These are phyloP conservation scores for Gymnoscelis rufifasciata DNA, from an alignment of 2,888 invertebrate species.

Conservation along the genomic window DNA sequence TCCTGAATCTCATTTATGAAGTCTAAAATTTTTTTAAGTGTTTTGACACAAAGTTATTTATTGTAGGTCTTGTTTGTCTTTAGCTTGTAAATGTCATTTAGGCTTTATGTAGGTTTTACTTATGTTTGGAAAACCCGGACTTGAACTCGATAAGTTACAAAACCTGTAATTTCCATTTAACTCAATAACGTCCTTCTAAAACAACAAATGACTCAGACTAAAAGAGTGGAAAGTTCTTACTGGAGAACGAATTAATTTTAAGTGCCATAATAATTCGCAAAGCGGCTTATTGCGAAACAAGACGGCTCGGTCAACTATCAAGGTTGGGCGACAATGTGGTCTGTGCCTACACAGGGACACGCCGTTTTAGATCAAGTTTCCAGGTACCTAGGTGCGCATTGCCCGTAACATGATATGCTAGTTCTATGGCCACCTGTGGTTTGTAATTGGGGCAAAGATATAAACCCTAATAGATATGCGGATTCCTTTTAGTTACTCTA, in stretches of 20 bases:
- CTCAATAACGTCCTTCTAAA: no score
- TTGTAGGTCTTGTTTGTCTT: no score
- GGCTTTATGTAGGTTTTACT: no score
- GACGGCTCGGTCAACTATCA: conserved; percentile 10
- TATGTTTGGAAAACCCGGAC: no score
- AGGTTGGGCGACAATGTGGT: conserved; percentile 9
- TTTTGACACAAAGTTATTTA: no score
- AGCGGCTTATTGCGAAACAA: conserved; percentile 4
- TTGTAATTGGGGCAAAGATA: neutral
- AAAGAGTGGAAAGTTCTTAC: neutral
- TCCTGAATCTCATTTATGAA: no score
- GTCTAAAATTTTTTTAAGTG: no score
- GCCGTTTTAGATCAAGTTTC: neutral
- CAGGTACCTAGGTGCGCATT: neutral
- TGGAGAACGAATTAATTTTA: neutral
- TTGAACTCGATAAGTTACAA: no score
- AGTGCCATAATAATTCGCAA: conserved; percentile 7
- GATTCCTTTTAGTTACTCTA: no score
- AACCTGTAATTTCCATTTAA: no score
- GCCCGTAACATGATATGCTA: neutral
- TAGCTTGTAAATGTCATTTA: no score
- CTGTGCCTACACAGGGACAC: neutral
- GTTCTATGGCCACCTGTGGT: conserved; percentile 2
- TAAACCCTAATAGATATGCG: neutral
- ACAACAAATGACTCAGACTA: no score